Evolutionary conservation across 2,113 vertebrate genomes (phyloP).

Genomic region (Capreolus pygargus): DNA sequence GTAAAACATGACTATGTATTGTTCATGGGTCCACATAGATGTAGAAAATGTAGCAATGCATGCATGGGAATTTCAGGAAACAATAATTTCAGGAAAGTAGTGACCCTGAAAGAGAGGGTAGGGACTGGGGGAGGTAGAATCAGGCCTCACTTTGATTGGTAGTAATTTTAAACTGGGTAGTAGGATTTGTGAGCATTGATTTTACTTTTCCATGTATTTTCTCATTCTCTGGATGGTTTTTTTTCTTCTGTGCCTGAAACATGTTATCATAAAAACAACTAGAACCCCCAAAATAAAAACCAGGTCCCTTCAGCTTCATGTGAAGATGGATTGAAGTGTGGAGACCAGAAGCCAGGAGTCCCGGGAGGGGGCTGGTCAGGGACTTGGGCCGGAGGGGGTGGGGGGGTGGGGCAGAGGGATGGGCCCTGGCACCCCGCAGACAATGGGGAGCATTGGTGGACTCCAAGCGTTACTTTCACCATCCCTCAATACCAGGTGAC

Average conservation of each 20-base stretch:
- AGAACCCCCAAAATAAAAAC: background rate
- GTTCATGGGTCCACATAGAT: background rate
- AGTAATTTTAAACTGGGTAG: background rate
- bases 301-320: background rate
- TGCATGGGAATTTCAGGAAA: background rate
- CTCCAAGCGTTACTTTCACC: background rate
- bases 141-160: background rate
- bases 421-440: background rate
- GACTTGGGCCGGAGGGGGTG: background rate
- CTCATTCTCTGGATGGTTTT: background rate
- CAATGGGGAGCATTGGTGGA: background rate
- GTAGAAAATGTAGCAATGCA: background rate
- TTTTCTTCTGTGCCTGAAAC: background rate
- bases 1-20: background rate
- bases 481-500: constrained; percentile 78
- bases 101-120: background rate
- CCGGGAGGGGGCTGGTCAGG: background rate
- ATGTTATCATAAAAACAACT: background rate
- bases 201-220: background rate
- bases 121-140: background rate
- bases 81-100: background rate
- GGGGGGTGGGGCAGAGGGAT: background rate
- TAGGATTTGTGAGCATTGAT: background rate
- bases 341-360: background rate
- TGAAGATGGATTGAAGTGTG: background rate